Evolutionary conservation across 2,113 vertebrate genomes (phyloP), one percentile per base, ranked within the genome.

Genomic region (Ceyx melanurus): DNA sequence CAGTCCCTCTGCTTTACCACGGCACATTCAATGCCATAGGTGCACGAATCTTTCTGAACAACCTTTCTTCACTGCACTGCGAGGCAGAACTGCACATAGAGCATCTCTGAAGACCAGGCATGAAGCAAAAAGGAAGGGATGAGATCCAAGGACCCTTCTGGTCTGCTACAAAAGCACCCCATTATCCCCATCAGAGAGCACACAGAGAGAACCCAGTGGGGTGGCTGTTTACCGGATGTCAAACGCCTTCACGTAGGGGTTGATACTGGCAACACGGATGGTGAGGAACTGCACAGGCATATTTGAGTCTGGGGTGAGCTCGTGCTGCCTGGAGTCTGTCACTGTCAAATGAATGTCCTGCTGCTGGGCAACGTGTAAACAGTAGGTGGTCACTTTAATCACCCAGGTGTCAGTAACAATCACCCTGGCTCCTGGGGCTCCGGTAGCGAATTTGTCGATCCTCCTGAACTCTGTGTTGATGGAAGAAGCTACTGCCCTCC

Each of bases 381-480:
- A 91, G 77, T 99, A 99, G 3, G 99, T 98, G 77, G 98, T 98
- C 89, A 99, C 99, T 96, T 99, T 97, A 94, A 99, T 97, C 77
- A 99, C 98, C 99, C 99, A 99, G 1, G 97, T 98, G 97, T 99
- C 99, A 0, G 99, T 99, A 26, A 99, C 98, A 0, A 99, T 98
- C 35, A 99, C 98, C 35, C 99, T 96, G 0, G 98, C 98, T 45
- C 98, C 98, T 1, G 98, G 98, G 0, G 97, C 98, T 18, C 99
- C 99, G 0, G 98, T 98, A 12, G 98, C 98, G 86, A 99, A 99
- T 96, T 99, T 99, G 85, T 99, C 99, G 0, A 99, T 99, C 75
- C 98, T 97, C 26, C 98, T 97, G 88, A 99, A 99, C 95, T 99
- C 99, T 0, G 92, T 98, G 93, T 99, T 99, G 97, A 99, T 95